phyloP scores from a whole-genome alignment of 2,797 vertebrate genomes.

The Microctenopoma stevenorrisi region DNA sequence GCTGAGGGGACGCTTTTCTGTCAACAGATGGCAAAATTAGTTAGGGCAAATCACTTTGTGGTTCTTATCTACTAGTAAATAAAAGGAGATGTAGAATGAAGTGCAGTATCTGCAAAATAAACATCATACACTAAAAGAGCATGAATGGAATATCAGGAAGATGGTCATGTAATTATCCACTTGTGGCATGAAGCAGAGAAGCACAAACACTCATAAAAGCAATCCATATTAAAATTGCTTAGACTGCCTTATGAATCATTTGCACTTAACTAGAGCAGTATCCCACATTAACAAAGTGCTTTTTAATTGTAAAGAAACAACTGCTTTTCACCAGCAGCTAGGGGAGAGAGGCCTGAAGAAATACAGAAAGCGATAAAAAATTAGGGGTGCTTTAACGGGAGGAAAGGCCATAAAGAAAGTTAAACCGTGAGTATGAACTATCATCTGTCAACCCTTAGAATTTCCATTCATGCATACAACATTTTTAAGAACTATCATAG shows the following conservation, averaged over 20 bases:
- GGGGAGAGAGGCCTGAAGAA: slow-evolving; percentile 6
- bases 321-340: slow-evolving; percentile 43
- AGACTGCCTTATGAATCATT: slow-evolving; percentile 66
- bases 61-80: slow-evolving; percentile 67
- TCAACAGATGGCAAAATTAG: slow-evolving; percentile 79
- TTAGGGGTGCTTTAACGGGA: slow-evolving; percentile 19
- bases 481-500: slow-evolving; percentile 72
- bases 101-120: slow-evolving; percentile 59
- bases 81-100: slow-evolving; percentile 54
- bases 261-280: slow-evolving; percentile 60
- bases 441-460: slow-evolving; percentile 30
- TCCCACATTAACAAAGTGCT: slow-evolving; percentile 59
- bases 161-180: slow-evolving; percentile 45
- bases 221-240: slow-evolving; percentile 62
- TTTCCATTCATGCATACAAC: slow-evolving; percentile 55
- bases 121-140: slow-evolving; percentile 46
- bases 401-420: slow-evolving; percentile 29
- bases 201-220: slow-evolving; percentile 47
- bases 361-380: slow-evolving; percentile 31
- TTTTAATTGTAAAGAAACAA: slow-evolving; percentile 69
- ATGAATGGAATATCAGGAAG: slow-evolving; percentile 43
- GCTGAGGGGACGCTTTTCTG: slow-evolving; percentile 59
- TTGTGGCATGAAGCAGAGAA: slow-evolving; percentile 44
- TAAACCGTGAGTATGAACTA: slow-evolving; percentile 34
- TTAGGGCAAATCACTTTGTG: slow-evolving; percentile 69